Conservation (phyloP, 1,140 invertebrate genomes). For the Zaprionus camerounensis region DNA sequence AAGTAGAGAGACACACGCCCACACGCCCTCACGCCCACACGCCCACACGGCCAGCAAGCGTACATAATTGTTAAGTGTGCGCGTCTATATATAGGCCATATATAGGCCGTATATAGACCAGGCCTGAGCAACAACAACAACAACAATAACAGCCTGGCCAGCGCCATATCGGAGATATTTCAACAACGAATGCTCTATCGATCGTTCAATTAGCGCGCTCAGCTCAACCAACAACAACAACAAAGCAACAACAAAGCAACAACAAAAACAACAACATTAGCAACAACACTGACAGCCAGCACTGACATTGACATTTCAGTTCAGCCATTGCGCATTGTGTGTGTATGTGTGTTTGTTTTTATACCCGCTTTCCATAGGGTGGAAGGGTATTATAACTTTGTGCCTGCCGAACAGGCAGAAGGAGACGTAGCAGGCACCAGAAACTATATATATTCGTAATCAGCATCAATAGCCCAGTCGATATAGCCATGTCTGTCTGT, state of each 20-base stretch:
- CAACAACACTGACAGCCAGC: slow-evolving; percentile 27
- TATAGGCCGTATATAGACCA: slow-evolving; percentile 26
- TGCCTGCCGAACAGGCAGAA: too few relatives aligned
- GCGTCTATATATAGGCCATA: slow-evolving; percentile 46
- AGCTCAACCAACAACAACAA: slow-evolving; percentile 49
- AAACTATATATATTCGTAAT: too few relatives aligned
- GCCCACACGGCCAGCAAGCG: slow-evolving; percentile 4
- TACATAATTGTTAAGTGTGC: slow-evolving; percentile 44
- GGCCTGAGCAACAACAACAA: not conserved
- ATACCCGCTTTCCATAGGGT: too few relatives aligned
- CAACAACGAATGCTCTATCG: slow-evolving; percentile 58
- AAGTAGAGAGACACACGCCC: slow-evolving; percentile 51
- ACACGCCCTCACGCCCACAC: slow-evolving; percentile 23
- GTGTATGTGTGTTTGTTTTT: not conserved
- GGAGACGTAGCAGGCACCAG: too few relatives aligned
- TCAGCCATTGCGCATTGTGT: slow-evolving; percentile 52
- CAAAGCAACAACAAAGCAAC: slow-evolving; percentile 30
- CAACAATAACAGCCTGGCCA: not conserved
- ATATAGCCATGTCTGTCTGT: too few relatives aligned
- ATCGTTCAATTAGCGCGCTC: slow-evolving; percentile 75
- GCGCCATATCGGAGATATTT: slow-evolving; percentile 22
- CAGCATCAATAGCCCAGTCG: too few relatives aligned
- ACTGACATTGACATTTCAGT: slow-evolving; percentile 79
- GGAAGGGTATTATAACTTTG: too few relatives aligned
- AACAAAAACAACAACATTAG: slow-evolving; percentile 42